These are phyloP conservation scores for Cariama cristata DNA, from an alignment of 2,113 vertebrate genomes.

Conservation along the genomic window DNA sequence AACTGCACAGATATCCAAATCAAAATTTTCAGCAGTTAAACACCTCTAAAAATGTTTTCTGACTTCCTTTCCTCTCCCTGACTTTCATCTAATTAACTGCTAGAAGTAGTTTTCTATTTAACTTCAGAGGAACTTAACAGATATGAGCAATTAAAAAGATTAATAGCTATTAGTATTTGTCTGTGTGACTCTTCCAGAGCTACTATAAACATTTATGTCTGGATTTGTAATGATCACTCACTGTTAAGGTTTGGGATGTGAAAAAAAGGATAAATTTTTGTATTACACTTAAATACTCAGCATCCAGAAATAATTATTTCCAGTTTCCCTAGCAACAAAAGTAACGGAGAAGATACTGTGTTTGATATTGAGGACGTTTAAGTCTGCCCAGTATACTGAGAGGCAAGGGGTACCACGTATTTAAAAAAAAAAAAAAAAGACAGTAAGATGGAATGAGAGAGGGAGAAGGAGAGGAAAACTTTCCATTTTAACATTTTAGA, in stretches of 20 bases:
- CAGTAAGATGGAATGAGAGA: background rate
- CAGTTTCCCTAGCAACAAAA: background rate
- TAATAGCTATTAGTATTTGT: background rate
- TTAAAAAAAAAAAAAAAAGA: background rate
- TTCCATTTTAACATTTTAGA: slow-evolving; percentile 10
- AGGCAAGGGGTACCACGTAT: background rate
- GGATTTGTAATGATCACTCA: slow-evolving; percentile 19
- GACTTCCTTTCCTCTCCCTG: background rate
- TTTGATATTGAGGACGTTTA: background rate
- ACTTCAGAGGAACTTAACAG: slow-evolving; percentile 1
- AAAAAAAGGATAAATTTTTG: background rate
- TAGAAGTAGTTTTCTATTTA: background rate
- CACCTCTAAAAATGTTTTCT: background rate
- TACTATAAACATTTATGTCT: slow-evolving; percentile 46
- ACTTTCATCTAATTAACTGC: background rate
- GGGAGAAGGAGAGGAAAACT: background rate
- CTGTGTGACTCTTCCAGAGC: background rate
- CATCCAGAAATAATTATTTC: slow-evolving; percentile 35
- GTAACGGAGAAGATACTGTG: background rate
- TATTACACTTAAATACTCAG: background rate
- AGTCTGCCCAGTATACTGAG: background rate
- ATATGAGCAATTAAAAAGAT: slow-evolving; percentile 7
- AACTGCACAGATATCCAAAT: background rate
- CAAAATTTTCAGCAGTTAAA: background rate
- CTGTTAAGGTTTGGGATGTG: background rate